Base-by-base conservation (phyloP, 2,113 vertebrate species). In the Pleuronectes platessa region DNA sequence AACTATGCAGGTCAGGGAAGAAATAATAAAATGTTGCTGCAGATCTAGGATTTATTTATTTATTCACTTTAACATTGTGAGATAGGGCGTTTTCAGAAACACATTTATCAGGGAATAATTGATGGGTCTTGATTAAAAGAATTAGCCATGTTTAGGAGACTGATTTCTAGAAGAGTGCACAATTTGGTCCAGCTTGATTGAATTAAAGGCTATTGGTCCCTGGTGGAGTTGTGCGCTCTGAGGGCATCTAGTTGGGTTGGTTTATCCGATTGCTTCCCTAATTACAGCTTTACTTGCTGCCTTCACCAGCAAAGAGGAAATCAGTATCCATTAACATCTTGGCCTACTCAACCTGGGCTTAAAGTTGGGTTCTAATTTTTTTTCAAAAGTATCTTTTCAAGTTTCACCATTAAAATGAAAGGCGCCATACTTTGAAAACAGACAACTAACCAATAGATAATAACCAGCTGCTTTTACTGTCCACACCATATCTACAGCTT, bases 401-500 rank as follows among this genome's bases (percentile, higher is more conserved):
- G 45, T 47, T 17, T 13, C 5, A 13, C 3, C 45, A 47, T 47
- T 13, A 17, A 12, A 13, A 37, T 37, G 35, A 37, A 45, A 5
- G 42, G 15, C 42, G 14, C 8, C 42, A 45, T 15, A 45, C 14
- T 45, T 45, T 12, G 42, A 3, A 45, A 45, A 12, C 42, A 45
- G 14, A 45, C 42, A 45, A 15, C 15, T 45, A 12, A 45, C 14
- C 14, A 15, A 45, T 6, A 74, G 37, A 35, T 68, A 65, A 18
- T 17, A 21, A 54, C 5, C 10, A 14, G 23, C 24, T 40, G 14
- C 23, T 11, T 83, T 78, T 20, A 40, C 63, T 61, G 11, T 68
- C 27, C 20, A 37, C 5, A 54, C 5, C 27, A 65, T 55, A 72
- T 64, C 13, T 27, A 15, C 4, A 2, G 56, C 76, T 86, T 86